phyloP scores from a whole-genome alignment of 2,797 vertebrate genomes.

The Octomys mimax region DNA sequence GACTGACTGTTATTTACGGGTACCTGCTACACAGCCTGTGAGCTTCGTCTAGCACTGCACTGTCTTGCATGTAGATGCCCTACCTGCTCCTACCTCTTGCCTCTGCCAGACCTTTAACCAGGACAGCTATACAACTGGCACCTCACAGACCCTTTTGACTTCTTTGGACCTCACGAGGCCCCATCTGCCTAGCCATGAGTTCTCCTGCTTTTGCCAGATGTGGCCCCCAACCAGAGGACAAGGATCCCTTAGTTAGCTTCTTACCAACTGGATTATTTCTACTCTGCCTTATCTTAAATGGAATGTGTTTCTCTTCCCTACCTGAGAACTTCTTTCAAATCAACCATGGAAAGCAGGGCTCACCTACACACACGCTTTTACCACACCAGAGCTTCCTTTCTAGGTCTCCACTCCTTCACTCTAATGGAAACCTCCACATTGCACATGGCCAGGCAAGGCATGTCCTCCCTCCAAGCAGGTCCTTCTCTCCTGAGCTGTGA shows the following conservation, averaged over 20 bases:
- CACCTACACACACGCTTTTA: background rate
- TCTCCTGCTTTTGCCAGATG: background rate
- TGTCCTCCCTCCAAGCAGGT: background rate
- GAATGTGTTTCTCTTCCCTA: background rate
- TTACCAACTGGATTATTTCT: background rate
- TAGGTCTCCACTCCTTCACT: background rate
- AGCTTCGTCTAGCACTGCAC: background rate
- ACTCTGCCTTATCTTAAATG: background rate
- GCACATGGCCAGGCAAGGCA: fast-evolving
- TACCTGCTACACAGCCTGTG: background rate
- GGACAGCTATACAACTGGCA: background rate
- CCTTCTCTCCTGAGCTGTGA: background rate
- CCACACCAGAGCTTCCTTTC: background rate
- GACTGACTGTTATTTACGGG: background rate
- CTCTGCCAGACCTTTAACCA: background rate
- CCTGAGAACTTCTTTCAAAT: background rate
- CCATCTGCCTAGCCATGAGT: background rate
- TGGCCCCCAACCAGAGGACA: background rate
- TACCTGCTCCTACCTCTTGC: background rate
- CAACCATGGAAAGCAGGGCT: background rate
- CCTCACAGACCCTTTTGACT: background rate
- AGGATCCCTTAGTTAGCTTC: background rate
- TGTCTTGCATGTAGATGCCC: background rate
- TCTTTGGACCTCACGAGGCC: background rate
- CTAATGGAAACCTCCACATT: fast-evolving